Conservation (phyloP, 1,140 invertebrate genomes). For the Calosoma granatense region DNA sequence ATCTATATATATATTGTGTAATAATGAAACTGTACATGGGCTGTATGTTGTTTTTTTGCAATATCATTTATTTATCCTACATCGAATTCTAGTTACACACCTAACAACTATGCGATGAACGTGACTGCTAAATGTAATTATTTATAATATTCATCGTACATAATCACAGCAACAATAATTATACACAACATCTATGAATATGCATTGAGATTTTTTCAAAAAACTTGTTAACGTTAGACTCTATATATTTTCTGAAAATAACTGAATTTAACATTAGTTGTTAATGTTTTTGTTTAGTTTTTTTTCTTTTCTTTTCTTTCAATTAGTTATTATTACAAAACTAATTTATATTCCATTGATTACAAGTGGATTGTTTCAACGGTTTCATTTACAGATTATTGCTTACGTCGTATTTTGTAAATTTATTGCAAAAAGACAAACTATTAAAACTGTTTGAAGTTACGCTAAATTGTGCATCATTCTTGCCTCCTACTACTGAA, state of each 20-base stretch:
- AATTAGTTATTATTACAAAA: background rate
- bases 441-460: background rate
- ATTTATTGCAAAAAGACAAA: background rate
- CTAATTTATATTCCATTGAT: constrained; percentile 1
- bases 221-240: background rate
- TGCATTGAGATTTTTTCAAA: background rate
- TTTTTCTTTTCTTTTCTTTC: constrained; percentile 7
- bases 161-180: constrained; percentile 38
- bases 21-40: constrained; percentile 41
- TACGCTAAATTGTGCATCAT: constrained; percentile 1
- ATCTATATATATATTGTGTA: constrained; percentile 17
- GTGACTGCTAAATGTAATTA: constrained; percentile 39
- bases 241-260: constrained; percentile 9
- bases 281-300: constrained; percentile 10
- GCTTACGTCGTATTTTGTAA: background rate
- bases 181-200: constrained; percentile 32
- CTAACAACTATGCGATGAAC: constrained; percentile 44
- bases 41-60: constrained; percentile 19
- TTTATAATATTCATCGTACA: constrained; percentile 19
- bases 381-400: constrained; percentile 6
- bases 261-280: constrained; percentile 6
- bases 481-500: constrained; percentile 13
- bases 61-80: constrained; percentile 25
- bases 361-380: background rate
- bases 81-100: constrained; percentile 42